Evolutionary conservation across 2,797 vertebrate genomes (phyloP).

Genomic region (Thamnophis elegans): DNA sequence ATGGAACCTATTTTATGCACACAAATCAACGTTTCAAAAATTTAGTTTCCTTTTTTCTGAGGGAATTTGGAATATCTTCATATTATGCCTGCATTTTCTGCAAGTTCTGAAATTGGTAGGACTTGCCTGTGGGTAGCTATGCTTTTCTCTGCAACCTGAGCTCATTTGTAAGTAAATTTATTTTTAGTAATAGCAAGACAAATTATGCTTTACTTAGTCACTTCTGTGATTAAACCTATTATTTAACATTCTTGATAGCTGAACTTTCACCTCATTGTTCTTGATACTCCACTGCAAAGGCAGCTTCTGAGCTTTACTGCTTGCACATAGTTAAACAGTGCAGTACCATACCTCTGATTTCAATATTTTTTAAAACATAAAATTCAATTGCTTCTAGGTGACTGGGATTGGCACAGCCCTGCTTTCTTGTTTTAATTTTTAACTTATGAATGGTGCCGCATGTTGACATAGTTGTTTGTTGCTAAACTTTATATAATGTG

Average conservation of each 20-base stretch:
- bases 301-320: constrained; percentile 53
- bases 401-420: constrained; percentile 73
- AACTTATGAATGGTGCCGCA: constrained; percentile 78
- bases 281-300: constrained; percentile 47
- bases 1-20: constrained; percentile 23
- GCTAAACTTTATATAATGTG: constrained; percentile 81
- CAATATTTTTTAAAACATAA: constrained; percentile 48
- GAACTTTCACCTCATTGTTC: constrained; percentile 32
- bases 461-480: constrained; percentile 79
- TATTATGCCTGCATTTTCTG: constrained; percentile 7
- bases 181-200: not conserved
- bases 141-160: constrained; percentile 5
- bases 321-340: constrained; percentile 55
- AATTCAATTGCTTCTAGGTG: constrained; percentile 73
- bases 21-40: not conserved
- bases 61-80: not conserved
- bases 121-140: not conserved
- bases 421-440: constrained; percentile 68
- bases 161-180: not conserved
- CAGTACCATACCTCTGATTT: constrained; percentile 62
- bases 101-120: constrained; percentile 30
- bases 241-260: constrained; percentile 8
- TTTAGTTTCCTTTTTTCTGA: constrained; percentile 3
- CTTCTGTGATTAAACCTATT: constrained; percentile 25
- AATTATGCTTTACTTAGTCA: constrained; percentile 2